Percentiles rank a stretch among this genome's conserved stretches.
Evolutionary conservation across 1,140 invertebrate species (phyloP).

Genomic region (Aleiodes sp.): DNA sequence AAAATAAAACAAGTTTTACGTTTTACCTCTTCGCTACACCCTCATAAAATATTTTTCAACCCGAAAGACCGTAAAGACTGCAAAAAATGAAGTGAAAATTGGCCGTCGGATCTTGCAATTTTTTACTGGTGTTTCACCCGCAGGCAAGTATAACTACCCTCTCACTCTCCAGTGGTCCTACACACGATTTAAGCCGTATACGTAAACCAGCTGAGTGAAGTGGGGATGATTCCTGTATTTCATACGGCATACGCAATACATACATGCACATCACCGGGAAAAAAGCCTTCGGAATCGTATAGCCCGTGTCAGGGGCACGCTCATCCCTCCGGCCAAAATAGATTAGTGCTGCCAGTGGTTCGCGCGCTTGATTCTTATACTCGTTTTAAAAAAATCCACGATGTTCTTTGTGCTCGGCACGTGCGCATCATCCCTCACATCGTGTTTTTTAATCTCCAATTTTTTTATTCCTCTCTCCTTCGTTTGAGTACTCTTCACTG

Average conservation of each 20-base stretch:
- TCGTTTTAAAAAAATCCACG: slow-evolving; percentile 40
- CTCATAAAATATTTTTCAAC: no score
- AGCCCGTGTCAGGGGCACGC: slow-evolving; percentile 55
- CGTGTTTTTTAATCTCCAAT: not conserved
- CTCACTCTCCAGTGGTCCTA: not conserved
- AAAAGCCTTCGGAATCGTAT: slow-evolving; percentile 31
- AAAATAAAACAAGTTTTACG: no score
- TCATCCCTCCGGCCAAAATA: slow-evolving; percentile 49
- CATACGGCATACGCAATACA: not conserved
- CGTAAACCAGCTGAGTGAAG: not conserved
- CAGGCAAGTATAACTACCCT: not conserved
- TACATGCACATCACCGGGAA: not conserved
- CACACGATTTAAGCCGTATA: not conserved
- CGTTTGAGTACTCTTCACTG: not conserved
- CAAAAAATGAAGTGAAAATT: no score
- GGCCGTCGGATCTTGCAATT: not conserved
- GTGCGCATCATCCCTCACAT: slow-evolving; percentile 31
- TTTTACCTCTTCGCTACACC: no score
- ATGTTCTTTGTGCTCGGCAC: slow-evolving; percentile 42
- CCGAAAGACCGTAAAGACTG: no score
- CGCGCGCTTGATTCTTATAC: slow-evolving; percentile 49
- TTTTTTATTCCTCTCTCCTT: not conserved
- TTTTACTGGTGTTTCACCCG: not conserved
- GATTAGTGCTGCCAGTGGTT: slow-evolving; percentile 54
- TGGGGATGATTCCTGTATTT: not conserved